Percentiles rank a stretch among this genome's conserved stretches.
These are phyloP conservation scores for Acyrthosiphon pisum DNA, from an alignment of 1,140 invertebrate genomes.

Conservation along the genomic window DNA sequence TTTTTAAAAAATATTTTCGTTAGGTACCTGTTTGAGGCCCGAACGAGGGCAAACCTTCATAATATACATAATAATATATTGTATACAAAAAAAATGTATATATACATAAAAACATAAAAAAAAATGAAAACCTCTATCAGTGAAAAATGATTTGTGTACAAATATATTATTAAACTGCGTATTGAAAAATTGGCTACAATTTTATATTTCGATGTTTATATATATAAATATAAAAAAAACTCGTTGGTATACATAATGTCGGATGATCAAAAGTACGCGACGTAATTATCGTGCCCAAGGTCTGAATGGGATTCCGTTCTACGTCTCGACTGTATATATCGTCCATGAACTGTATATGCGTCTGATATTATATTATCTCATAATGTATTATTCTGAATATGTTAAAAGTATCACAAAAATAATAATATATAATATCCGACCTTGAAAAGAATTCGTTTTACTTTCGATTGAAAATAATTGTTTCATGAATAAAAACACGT, in stretches of 20 bases:
- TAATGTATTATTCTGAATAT: constrained; percentile 14
- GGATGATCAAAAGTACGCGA: constrained; percentile 30
- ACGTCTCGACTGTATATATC: constrained; percentile 18
- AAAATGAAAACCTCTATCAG: neutral
- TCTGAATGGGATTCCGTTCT: constrained; percentile 39
- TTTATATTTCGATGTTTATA: neutral
- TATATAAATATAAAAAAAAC: neutral
- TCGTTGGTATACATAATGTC: constrained; percentile 11
- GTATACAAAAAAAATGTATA: neutral
- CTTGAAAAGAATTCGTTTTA: constrained; percentile 15
- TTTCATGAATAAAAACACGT: neutral
- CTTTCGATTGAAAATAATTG: constrained; percentile 8
- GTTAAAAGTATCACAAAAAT: constrained; percentile 6
- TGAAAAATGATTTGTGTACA: constrained; percentile 13
- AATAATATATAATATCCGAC: neutral
- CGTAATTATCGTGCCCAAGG: constrained; percentile 41
- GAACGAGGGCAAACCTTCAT: constrained; percentile 32
- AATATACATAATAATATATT: neutral
- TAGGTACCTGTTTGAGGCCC: constrained; percentile 51
- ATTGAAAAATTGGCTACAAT: constrained; percentile 37
- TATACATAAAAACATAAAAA: neutral
- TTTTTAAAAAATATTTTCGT: constrained; percentile 26
- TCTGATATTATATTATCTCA: constrained; percentile 40
- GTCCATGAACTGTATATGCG: constrained; percentile 46
- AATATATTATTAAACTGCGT: constrained; percentile 35